Conservation (phyloP, 2,113 vertebrate genomes). For the Entelurus aequoreus region DNA sequence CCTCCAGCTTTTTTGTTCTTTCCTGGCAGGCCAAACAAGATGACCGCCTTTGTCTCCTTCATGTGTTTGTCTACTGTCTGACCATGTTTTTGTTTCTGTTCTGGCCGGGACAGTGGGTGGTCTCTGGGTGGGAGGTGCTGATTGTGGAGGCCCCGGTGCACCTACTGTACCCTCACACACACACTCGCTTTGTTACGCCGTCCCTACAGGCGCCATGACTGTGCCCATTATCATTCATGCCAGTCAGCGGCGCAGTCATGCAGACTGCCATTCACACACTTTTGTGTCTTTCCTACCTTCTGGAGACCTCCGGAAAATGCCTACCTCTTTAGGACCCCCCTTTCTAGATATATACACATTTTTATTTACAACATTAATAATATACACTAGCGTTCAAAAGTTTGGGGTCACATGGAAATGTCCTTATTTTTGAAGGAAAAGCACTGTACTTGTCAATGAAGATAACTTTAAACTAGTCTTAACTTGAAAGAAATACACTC, state of each 20-base stretch:
- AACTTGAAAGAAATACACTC: too few species aligned
- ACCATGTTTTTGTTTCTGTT: constrained; percentile 42
- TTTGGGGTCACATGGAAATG: too few species aligned
- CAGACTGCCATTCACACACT: constrained; percentile 39
- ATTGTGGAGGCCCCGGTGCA: constrained; percentile 17
- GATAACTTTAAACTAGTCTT: too few species aligned
- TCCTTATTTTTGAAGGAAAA: too few species aligned
- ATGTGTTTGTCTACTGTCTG: constrained; percentile 9
- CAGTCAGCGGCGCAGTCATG: constrained; percentile 55
- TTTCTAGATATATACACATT: too few species aligned
- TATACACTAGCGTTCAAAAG: too few species aligned
- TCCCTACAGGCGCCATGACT: constrained; percentile 46
- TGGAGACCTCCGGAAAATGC: too few species aligned
- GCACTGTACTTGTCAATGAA: too few species aligned
- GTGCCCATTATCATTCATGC: constrained; percentile 56
- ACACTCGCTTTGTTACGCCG: constrained; percentile 17
- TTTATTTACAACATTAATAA: too few species aligned
- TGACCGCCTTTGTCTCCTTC: constrained; percentile 20
- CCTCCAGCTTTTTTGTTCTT: not conserved
- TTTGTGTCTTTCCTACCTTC: too few species aligned
- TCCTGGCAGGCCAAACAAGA: not conserved
- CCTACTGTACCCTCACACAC: constrained; percentile 24
- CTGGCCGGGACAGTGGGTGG: constrained; percentile 16
- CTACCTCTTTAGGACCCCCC: too few species aligned
- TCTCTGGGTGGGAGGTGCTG: constrained; percentile 29